These are phyloP conservation scores for Apteryx mantelli DNA, from an alignment of 2,113 vertebrate genomes.

Conservation along the genomic window DNA sequence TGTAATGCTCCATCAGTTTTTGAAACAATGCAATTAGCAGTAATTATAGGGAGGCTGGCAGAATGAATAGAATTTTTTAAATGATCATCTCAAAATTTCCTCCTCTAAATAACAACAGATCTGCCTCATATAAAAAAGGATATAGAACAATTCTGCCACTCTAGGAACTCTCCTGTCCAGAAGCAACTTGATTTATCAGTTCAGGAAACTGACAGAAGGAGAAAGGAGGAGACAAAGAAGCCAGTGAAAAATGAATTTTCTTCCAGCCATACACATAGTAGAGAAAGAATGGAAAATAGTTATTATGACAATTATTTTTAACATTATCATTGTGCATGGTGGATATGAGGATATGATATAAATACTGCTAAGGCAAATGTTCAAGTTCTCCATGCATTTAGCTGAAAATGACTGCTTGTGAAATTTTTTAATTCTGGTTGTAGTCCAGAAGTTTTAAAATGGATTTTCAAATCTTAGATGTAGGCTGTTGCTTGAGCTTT, in stretches of 20 bases:
- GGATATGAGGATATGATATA: background rate
- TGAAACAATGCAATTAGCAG: slow-evolving; percentile 28
- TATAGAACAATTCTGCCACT: background rate
- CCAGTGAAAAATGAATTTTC: background rate
- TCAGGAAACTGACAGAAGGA: background rate
- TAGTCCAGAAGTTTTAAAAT: background rate
- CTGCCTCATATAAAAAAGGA: background rate
- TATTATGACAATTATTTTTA: background rate
- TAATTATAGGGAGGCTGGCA: slow-evolving; percentile 22
- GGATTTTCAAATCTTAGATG: background rate
- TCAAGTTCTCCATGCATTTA: background rate
- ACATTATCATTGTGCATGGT: background rate
- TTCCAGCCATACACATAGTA: background rate
- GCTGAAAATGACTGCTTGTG: background rate
- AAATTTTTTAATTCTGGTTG: background rate
- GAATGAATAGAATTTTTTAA: background rate
- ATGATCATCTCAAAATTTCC: slow-evolving; percentile 6
- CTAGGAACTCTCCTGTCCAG: background rate
- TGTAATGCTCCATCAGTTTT: background rate
- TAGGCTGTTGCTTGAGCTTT: background rate
- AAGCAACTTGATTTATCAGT: background rate
- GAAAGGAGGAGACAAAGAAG: background rate
- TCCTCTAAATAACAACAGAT: background rate
- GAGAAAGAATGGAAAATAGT: background rate
- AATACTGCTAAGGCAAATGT: background rate